phyloP scores from a whole-genome alignment of 2,113 vertebrate genomes.

The Pelodiscus sinensis region DNA sequence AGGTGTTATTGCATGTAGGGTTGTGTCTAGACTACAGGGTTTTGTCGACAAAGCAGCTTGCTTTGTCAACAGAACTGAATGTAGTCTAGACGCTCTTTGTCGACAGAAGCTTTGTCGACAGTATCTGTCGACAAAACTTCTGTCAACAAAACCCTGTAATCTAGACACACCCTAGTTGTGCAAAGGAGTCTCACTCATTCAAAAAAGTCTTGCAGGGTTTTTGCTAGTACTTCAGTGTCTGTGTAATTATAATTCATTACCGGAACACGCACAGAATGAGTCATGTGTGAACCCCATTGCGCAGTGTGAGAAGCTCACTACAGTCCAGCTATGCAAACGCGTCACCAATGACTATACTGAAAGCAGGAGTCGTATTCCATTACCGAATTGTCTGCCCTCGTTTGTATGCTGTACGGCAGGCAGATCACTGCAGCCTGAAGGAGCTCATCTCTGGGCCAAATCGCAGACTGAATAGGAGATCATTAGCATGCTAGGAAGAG shows the following conservation, averaged over 20 bases:
- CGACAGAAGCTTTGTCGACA: too few species aligned
- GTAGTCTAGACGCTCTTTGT: too few species aligned
- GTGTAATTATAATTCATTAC: not conserved
- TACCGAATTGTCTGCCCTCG: constrained; percentile 61
- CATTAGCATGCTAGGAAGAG: constrained; percentile 71
- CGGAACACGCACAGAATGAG: not conserved
- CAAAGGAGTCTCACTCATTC: not conserved
- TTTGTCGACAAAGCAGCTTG: too few species aligned
- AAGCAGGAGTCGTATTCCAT: constrained; percentile 63
- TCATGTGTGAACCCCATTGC: constrained; percentile 44
- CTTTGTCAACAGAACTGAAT: too few species aligned
- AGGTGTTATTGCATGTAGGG: too few species aligned
- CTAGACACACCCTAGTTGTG: too few species aligned
- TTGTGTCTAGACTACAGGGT: too few species aligned
- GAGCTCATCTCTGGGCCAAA: constrained; percentile 59
- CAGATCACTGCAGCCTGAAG: constrained; percentile 48
- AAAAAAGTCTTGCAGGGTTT: not conserved
- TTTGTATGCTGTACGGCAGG: constrained; percentile 60
- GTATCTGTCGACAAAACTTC: too few species aligned
- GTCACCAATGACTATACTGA: constrained; percentile 54
- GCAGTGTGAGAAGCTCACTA: constrained; percentile 30
- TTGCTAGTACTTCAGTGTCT: not conserved
- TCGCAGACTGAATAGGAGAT: constrained; percentile 57
- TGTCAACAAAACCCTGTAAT: too few species aligned
- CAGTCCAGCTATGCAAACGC: constrained; percentile 36